A percentile compares a stretch with the other conserved stretches of the same genome.
phyloP scores from a whole-genome alignment of 1,140 invertebrate species.

The Drosophila ercepeae region DNA sequence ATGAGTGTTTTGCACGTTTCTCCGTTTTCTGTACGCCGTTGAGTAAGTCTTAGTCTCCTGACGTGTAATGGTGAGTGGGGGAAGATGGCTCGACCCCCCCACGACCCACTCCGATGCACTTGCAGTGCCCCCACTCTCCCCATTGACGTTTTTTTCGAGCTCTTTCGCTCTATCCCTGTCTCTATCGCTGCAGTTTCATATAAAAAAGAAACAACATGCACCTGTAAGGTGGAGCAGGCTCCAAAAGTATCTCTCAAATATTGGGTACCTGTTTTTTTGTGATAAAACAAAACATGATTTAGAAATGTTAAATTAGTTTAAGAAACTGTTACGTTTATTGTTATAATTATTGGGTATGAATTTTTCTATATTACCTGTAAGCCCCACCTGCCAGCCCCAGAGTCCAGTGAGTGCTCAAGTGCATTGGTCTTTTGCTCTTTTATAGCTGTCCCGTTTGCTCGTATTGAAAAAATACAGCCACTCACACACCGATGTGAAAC shows the following conservation, averaged over 20 bases:
- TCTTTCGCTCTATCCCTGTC: slow-evolving; percentile 16
- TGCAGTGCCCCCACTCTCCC: slow-evolving; percentile 3
- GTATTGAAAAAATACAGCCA: slow-evolving; percentile 21
- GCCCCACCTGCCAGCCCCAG: slow-evolving; percentile 4
- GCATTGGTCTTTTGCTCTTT: slow-evolving; percentile 49
- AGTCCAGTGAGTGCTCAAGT: slow-evolving; percentile 59
- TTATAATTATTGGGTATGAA: too few relatives aligned
- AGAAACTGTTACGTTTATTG: too few relatives aligned
- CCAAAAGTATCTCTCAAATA: neutral
- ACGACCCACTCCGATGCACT: slow-evolving; percentile 45
- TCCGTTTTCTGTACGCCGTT: slow-evolving; percentile 67
- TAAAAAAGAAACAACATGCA: slow-evolving; percentile 41
- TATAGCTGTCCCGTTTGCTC: slow-evolving; percentile 21
- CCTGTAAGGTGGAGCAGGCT: slow-evolving; percentile 29
- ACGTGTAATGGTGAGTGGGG: slow-evolving; percentile 67
- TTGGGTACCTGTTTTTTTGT: neutral
- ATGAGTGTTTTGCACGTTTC: slow-evolving; percentile 28
- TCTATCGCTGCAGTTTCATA: slow-evolving; percentile 23
- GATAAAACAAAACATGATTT: too few relatives aligned
- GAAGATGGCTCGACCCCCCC: slow-evolving; percentile 15
- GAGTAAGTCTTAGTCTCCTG: slow-evolving; percentile 69
- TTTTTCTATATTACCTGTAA: too few relatives aligned
- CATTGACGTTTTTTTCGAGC: neutral
- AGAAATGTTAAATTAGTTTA: too few relatives aligned
- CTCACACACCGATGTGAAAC: slow-evolving; percentile 7